Percentiles rank a stretch among this genome's conserved stretches.
Evolutionary conservation across 2,113 vertebrate genomes (phyloP).

Genomic region (Poeciliopsis prolifica): DNA sequence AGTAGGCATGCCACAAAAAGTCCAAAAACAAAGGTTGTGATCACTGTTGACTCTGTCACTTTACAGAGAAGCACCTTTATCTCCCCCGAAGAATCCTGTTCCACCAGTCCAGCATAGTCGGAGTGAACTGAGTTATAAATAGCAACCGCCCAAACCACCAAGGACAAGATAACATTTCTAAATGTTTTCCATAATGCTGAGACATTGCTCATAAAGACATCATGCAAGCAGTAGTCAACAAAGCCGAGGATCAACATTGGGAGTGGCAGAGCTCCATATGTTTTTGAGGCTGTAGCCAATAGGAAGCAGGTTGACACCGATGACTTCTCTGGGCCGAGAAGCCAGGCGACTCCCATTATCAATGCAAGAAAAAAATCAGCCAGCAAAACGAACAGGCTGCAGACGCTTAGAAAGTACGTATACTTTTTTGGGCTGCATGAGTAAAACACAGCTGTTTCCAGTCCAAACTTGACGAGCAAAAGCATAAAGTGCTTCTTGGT

Average conservation of each 20-base stretch:
- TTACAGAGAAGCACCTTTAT: conserved; percentile 45
- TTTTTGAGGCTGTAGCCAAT: conserved; percentile 57
- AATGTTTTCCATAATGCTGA: conserved; percentile 13
- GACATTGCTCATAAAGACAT: background rate
- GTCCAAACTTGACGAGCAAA: conserved; percentile 62
- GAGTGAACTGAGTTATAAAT: conserved; percentile 24
- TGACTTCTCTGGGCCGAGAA: conserved; percentile 12
- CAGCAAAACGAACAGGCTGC: conserved; percentile 66
- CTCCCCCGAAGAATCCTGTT: background rate
- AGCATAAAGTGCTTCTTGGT: conserved; percentile 54
- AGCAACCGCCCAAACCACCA: conserved; percentile 67
- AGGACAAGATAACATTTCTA: conserved; percentile 11
- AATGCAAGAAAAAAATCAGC: conserved; percentile 57
- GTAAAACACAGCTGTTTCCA: conserved; percentile 50
- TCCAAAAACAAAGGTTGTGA: conserved; percentile 29
- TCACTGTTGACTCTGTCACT: conserved; percentile 44
- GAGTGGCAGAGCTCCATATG: conserved; percentile 66
- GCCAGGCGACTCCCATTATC: conserved; percentile 31
- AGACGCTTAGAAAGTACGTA: conserved; percentile 59
- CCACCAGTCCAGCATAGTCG: conserved; percentile 3
- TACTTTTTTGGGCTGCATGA: conserved; percentile 38
- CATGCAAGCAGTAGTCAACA: conserved; percentile 54
- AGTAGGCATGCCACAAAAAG: conserved; percentile 20
- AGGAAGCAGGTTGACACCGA: conserved; percentile 51
- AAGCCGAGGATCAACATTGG: conserved; percentile 64